These are phyloP conservation scores for Diabrotica virgifera DNA, from an alignment of 1,140 invertebrate species.

Conservation along the genomic window DNA sequence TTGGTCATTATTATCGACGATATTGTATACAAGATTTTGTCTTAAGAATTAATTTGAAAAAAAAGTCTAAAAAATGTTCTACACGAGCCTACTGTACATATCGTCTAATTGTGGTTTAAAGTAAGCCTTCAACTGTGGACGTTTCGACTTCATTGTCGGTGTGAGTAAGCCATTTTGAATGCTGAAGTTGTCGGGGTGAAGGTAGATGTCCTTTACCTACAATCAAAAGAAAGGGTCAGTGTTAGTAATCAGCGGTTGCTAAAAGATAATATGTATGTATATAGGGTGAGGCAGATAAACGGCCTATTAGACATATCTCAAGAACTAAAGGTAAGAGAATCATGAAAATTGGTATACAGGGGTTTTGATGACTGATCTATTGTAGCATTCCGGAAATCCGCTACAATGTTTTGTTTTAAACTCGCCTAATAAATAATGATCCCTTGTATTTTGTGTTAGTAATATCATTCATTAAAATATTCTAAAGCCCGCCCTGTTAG, in stretches of 20 bases:
- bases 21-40: background rate
- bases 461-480: too few relatives aligned
- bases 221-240: constrained; percentile 13
- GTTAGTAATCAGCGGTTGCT: background rate
- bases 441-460: too few relatives aligned
- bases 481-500: too few relatives aligned
- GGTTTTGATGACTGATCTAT: too few relatives aligned
- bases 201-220: constrained; percentile 92
- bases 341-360: too few relatives aligned
- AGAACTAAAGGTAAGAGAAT: too few relatives aligned
- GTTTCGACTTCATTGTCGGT: constrained; percentile 93
- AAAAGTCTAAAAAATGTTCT: constrained; percentile 21
- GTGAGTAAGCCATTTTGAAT: constrained; percentile 96
- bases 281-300: too few relatives aligned
- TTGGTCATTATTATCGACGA: too few relatives aligned
- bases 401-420: too few relatives aligned
- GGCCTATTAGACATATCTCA: too few relatives aligned
- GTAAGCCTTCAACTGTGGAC: constrained; percentile 83
- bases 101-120: constrained; percentile 89
- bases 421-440: too few relatives aligned
- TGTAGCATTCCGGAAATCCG: too few relatives aligned
- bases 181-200: constrained; percentile 92
- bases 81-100: constrained; percentile 70
- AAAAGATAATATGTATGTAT: constrained; percentile 1
- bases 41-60: background rate